phyloP scores from a whole-genome alignment of 2,888 invertebrate genomes.

The Mimachlamys varia region DNA sequence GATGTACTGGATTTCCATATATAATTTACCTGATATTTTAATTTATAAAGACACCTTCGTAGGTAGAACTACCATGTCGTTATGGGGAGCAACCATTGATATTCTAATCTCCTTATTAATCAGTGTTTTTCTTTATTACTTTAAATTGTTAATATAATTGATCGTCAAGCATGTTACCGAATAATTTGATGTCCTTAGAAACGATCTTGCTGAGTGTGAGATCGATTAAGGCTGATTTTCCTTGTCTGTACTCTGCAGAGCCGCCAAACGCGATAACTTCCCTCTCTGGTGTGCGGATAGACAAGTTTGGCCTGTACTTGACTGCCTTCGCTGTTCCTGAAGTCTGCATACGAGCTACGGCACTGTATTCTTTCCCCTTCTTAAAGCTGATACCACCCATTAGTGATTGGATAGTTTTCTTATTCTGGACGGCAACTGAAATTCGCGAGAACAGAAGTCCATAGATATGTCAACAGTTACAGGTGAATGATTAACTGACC shows the following conservation, averaged over 20 bases:
- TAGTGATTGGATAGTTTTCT: conserved; percentile 52
- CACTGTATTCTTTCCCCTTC: conserved; percentile 58
- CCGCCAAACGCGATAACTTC: conserved; percentile 60
- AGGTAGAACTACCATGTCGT: no score
- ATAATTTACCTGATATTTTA: no score
- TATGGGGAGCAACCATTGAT: no score
- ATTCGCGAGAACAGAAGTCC: not conserved
- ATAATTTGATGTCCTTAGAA: conserved; percentile 54
- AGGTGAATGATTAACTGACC: no score
- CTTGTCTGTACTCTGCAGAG: conserved; percentile 55
- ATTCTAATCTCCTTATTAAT: no score
- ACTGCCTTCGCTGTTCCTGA: conserved; percentile 54
- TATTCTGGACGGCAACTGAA: conserved; percentile 57
- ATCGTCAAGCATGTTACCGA: no score
- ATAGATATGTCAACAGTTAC: no score
- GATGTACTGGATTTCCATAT: no score
- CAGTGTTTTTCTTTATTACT: no score
- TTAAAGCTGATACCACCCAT: conserved; percentile 54
- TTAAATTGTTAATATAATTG: no score
- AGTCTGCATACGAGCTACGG: conserved; percentile 57
- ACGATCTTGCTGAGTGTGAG: conserved; percentile 59
- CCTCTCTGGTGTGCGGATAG: conserved; percentile 53
- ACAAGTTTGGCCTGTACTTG: conserved; percentile 56
- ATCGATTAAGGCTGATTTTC: conserved; percentile 59
- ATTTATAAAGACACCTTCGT: no score